Conservation (phyloP, 2,888 invertebrate species). For the Hydraecia micacea region DNA sequence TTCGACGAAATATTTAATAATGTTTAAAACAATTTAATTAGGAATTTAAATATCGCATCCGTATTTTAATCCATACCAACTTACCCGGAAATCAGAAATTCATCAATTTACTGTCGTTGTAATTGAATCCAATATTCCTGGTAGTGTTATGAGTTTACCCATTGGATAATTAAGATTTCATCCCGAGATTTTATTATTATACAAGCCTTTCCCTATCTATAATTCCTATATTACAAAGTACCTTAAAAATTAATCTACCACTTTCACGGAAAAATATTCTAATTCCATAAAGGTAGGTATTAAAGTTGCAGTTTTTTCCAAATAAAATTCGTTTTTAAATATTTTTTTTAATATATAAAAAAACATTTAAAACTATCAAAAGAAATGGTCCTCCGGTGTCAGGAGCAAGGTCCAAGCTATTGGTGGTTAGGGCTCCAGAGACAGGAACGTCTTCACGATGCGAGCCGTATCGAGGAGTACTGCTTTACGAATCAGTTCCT, state of each 20-base stretch:
- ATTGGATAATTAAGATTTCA: slow-evolving; percentile 35
- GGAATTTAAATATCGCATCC: slow-evolving; percentile 14
- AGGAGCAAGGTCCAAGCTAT: no score
- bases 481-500: no score
- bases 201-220: neutral
- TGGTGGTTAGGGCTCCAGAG: no score
- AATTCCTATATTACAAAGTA: neutral
- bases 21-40: slow-evolving; percentile 36
- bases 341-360: no score
- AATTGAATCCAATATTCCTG: neutral
- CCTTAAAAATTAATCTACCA: no score
- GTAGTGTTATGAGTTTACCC: slow-evolving; percentile 13
- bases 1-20: slow-evolving; percentile 26
- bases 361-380: no score
- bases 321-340: no score
- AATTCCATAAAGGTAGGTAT: neutral
- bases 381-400: no score
- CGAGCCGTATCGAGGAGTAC: no score
- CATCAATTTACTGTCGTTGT: neutral
- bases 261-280: neutral
- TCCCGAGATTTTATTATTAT: neutral
- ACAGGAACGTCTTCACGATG: no score
- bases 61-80: neutral
- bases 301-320: no score
- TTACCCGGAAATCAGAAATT: no score